phyloP scores from a whole-genome alignment of 1,140 invertebrate species.

The Drosophila bocqueti region DNA sequence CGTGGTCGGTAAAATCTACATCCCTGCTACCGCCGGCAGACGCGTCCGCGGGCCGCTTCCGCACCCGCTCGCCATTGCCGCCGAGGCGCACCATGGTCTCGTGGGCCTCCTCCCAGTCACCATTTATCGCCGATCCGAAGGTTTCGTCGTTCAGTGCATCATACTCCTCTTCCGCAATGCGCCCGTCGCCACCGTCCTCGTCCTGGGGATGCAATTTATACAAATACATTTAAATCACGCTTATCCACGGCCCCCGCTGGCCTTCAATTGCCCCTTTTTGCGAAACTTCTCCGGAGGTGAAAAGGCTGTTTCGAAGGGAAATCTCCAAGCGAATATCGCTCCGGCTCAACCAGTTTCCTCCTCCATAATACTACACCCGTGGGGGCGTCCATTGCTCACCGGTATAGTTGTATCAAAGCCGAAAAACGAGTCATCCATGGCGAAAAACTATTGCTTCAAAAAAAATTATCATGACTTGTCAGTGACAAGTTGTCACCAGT shows the following conservation, averaged over 20 bases:
- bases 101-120: conserved; percentile 89
- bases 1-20: conserved; percentile 41
- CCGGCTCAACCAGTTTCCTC: no score
- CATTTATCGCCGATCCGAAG: conserved; percentile 90
- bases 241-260: conserved; percentile 28
- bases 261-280: conserved; percentile 37
- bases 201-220: conserved; percentile 45
- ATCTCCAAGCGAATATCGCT: background rate
- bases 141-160: conserved; percentile 96
- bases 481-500: conserved; percentile 69
- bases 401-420: conserved; percentile 90
- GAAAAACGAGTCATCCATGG: conserved; percentile 94
- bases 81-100: conserved; percentile 81
- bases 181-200: conserved; percentile 87
- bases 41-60: conserved; percentile 27
- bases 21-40: conserved; percentile 9
- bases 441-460: conserved; percentile 85
- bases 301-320: conserved; percentile 16
- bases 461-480: conserved; percentile 82
- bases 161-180: conserved; percentile 91
- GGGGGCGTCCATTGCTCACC: conserved; percentile 86
- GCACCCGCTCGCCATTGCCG: conserved; percentile 65
- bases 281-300: conserved; percentile 20
- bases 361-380: background rate
- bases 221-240: conserved; percentile 17